Percentiles rank a stretch among this genome's conserved stretches.
phyloP scores from a whole-genome alignment of 2,888 invertebrate species.

The Lottia scabra region DNA sequence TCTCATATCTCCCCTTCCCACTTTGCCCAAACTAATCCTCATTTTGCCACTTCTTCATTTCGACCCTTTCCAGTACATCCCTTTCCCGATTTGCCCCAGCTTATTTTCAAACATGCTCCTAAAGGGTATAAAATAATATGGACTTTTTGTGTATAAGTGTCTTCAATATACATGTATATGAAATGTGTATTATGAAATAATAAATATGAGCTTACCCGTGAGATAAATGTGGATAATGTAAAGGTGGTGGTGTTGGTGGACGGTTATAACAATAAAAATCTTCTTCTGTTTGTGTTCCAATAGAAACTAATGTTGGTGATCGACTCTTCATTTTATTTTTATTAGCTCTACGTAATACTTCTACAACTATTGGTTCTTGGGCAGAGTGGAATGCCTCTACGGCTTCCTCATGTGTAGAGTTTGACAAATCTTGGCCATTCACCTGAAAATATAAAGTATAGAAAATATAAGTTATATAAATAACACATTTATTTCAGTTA shows the following conservation, averaged over 20 bases:
- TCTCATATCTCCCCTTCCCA: too few species aligned
- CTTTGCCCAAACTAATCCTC: too few species aligned
- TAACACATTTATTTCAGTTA: too few species aligned
- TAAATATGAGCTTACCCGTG: conserved; percentile 49
- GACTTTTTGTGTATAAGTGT: too few species aligned
- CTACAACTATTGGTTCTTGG: conserved; percentile 68
- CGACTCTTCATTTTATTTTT: conserved; percentile 54
- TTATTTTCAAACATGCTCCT: too few species aligned
- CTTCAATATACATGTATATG: too few species aligned
- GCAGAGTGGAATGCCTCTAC: conserved; percentile 68
- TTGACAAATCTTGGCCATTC: conserved; percentile 68
- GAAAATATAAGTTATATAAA: too few species aligned
- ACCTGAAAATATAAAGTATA: conserved; percentile 54
- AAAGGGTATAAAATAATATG: too few species aligned
- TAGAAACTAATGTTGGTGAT: conserved; percentile 63
- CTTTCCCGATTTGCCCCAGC: too few species aligned
- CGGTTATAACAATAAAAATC: conserved; percentile 60
- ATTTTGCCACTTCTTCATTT: too few species aligned
- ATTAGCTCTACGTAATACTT: conserved; percentile 64
- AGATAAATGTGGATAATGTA: conserved; percentile 49
- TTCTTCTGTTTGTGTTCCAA: conserved; percentile 67
- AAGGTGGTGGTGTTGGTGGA: conserved; percentile 59
- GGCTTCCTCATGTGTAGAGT: conserved; percentile 68
- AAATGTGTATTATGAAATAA: background rate
- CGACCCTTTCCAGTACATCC: too few species aligned